Evolutionary conservation across 2,113 vertebrate species (phyloP).

Genomic region (Engystomops pustulosus): DNA sequence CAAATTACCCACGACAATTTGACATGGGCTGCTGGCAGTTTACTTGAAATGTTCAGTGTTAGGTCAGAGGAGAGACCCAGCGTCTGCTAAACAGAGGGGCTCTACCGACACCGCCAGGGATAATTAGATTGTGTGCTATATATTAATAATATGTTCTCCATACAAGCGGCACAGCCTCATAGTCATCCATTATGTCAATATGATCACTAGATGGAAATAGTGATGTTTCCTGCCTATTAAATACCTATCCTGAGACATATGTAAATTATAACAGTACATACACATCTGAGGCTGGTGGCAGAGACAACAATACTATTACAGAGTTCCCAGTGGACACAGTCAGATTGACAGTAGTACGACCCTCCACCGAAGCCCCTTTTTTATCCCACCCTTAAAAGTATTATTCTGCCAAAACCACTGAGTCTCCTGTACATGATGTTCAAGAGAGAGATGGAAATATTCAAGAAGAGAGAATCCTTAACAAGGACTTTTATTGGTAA

Average conservation of each 20-base stretch:
- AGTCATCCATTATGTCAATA: slow-evolving; percentile 50
- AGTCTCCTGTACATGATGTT: neutral
- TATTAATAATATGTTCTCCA: slow-evolving; percentile 46
- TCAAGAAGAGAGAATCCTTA: neutral
- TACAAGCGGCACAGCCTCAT: neutral
- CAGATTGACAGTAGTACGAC: neutral
- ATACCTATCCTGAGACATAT: neutral
- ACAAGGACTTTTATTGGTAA: too few relatives aligned
- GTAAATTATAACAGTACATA: slow-evolving; percentile 6
- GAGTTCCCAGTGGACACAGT: neutral
- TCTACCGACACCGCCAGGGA: slow-evolving; percentile 74
- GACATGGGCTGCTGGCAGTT: slow-evolving; percentile 81
- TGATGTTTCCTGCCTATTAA: slow-evolving; percentile 11
- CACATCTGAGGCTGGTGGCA: neutral
- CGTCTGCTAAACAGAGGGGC: slow-evolving; percentile 79
- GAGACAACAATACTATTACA: neutral
- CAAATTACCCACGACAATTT: slow-evolving; percentile 89
- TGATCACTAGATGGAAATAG: slow-evolving; percentile 21
- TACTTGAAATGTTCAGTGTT: slow-evolving; percentile 79
- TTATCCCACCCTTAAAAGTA: neutral
- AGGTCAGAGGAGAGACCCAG: slow-evolving; percentile 79
- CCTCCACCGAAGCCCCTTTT: neutral
- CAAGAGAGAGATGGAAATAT: neutral
- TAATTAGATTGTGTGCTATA: slow-evolving; percentile 71
- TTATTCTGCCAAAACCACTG: neutral